Evolutionary conservation across 2,113 vertebrate species (phyloP), one percentile per base, ranked within the genome.

Genomic region (Melanerpes aurifrons): DNA sequence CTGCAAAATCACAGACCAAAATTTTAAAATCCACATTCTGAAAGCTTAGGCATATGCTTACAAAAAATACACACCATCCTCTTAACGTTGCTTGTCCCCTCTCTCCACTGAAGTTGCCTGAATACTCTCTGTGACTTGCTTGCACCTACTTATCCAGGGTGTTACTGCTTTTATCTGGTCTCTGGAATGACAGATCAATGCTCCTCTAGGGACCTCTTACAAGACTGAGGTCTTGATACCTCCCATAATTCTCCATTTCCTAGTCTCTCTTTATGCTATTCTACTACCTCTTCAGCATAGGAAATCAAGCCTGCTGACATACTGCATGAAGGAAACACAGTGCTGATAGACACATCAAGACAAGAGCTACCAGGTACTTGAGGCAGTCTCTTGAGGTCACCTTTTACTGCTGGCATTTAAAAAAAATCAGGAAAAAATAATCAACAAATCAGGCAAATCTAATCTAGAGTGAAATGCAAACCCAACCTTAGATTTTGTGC

Each of bases 221-320:
- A 40, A 79, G 61, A 47, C 54, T 56, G 54, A 94, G 50, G 58
- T 92, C 89, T 88, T 72, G 62, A 72, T 86, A 72, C 21, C 58
- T 78, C 66, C 40, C 73, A 72, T 66, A 88, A 75, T 57, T 94
- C 85, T 83, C 62, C 19, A 24, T 83, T 87, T 90, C n/a, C 45
- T 32, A 84, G n/a, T 10, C 56, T 67, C 70, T 75, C 76, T 84
- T 86, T 69, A 53, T 70, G 62, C 24, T 81, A 31, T 92, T 93
- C 90, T 86, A 45, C 69, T 87, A 75, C 54, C 29, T 53, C 40
- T 87, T 81, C 85, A 86, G 72, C 63, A 63, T 6, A 71, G 69
- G 31, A 91, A 96, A 83, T 77, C 37, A 69, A 94, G 76, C n/a
- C 69, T 74, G 61, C 58, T 81, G 59, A 75, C 45, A 57, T 25